Evolutionary conservation across 2,113 vertebrate species (phyloP).

Genomic region (Euleptes europaea): DNA sequence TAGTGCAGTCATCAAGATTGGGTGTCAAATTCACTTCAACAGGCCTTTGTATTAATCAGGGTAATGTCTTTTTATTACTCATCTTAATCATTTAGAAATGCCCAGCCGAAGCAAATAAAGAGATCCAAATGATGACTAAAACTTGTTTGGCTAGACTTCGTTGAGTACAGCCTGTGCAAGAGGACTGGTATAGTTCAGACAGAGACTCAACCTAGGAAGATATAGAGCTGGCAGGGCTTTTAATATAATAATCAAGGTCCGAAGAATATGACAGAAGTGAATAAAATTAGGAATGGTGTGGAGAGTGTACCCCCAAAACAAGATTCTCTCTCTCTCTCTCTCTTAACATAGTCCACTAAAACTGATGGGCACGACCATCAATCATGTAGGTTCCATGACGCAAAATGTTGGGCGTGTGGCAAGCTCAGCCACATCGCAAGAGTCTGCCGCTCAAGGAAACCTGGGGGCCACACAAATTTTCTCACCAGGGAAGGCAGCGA

Average conservation of each 20-base stretch:
- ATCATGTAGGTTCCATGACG: too few relatives aligned
- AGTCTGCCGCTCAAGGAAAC: too few relatives aligned
- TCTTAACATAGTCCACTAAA: background rate
- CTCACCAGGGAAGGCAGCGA: too few relatives aligned
- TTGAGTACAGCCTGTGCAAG: background rate
- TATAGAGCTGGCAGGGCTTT: background rate
- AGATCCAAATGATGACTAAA: background rate
- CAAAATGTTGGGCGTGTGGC: too few relatives aligned
- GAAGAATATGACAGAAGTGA: background rate
- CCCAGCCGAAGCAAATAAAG: accelerated
- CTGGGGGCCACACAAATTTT: too few relatives aligned
- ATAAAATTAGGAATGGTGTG: background rate
- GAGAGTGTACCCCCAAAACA: too few relatives aligned
- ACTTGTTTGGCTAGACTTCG: accelerated
- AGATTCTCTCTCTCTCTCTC: background rate
- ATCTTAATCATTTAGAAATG: slow-evolving; percentile 4
- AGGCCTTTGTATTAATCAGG: accelerated
- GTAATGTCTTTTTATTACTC: background rate
- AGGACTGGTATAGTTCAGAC: background rate
- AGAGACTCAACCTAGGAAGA: background rate
- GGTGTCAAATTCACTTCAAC: background rate
- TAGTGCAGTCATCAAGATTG: background rate
- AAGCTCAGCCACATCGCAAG: too few relatives aligned
- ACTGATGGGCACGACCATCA: background rate
- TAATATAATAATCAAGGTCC: background rate